Percentiles rank a stretch among this genome's conserved stretches.
These are phyloP conservation scores for Pelusios castaneus DNA, from an alignment of 2,113 vertebrate species.

Conservation along the genomic window DNA sequence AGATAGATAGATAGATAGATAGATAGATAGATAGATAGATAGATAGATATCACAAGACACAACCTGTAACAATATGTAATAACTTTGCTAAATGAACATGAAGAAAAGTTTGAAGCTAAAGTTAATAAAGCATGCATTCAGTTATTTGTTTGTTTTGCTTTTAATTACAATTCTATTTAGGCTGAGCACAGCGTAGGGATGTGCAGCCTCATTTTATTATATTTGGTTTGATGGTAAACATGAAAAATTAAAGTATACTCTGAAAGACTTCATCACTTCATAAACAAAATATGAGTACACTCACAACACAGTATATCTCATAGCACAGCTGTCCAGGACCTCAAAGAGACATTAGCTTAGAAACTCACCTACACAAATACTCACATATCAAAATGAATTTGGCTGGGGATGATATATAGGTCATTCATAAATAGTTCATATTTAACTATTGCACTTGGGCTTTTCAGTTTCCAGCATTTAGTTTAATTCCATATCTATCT, in stretches of 20 bases:
- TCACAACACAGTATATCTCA: neutral
- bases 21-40: too few relatives aligned
- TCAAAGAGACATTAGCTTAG: neutral
- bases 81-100: conserved; percentile 27
- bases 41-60: too few relatives aligned
- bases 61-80: neutral
- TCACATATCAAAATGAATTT: conserved; percentile 1
- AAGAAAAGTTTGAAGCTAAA: conserved; percentile 23
- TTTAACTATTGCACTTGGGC: neutral
- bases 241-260: conserved; percentile 53
- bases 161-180: conserved; percentile 42
- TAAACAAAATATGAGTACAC: neutral
- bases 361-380: conserved; percentile 34
- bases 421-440: neutral
- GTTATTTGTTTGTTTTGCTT: neutral
- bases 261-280: conserved; percentile 34
- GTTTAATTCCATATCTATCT: neutral
- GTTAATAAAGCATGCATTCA: conserved; percentile 29
- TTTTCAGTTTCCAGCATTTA: conserved; percentile 1
- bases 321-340: neutral
- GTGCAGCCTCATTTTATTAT: neutral
- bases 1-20: too few relatives aligned
- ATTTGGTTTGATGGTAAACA: conserved; percentile 28
- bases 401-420: neutral
- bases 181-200: neutral